Conservation (phyloP, 2,113 vertebrate species). For the Rhinogobius similis region DNA sequence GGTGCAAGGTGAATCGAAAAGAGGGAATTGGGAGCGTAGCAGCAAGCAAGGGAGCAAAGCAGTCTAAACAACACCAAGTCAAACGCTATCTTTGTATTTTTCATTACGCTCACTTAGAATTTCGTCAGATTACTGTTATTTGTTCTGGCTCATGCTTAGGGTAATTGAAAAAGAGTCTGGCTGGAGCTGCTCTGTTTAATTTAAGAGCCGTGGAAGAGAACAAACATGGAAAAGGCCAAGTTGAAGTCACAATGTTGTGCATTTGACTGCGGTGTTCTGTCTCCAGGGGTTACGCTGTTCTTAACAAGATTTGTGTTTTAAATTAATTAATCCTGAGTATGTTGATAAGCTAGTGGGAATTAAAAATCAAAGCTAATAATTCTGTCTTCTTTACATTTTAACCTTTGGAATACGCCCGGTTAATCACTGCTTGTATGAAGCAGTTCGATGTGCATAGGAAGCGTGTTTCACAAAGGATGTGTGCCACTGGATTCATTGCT, state of each 20-base stretch:
- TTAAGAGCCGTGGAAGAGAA: not conserved
- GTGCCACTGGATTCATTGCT: conserved; percentile 4
- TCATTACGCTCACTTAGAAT: conserved; percentile 34
- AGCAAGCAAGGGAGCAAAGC: not conserved
- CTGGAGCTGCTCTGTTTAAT: conserved; percentile 9
- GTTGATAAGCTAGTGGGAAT: conserved; percentile 51
- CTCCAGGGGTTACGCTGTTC: conserved; percentile 45
- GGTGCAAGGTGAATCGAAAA: not conserved
- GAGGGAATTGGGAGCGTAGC: not conserved
- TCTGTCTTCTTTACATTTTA: conserved; percentile 18
- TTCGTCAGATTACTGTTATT: conserved; percentile 30
- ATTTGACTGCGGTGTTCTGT: conserved; percentile 29
- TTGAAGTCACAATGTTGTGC: conserved; percentile 48
- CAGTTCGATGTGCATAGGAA: not conserved
- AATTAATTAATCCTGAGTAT: conserved; percentile 50
- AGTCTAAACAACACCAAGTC: not conserved
- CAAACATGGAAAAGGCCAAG: conserved; percentile 21
- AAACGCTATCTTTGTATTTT: conserved; percentile 18
- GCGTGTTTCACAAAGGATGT: not conserved
- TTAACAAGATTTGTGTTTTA: conserved; percentile 50
- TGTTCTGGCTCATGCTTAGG: conserved; percentile 3
- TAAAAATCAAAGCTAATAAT: conserved; percentile 41
- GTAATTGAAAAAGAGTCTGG: conserved; percentile 13
- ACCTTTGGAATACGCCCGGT: not conserved
- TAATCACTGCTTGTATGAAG: not conserved